Evolutionary conservation across 2,888 invertebrate genomes (phyloP), one percentile per base, ranked within the genome.

Genomic region (Epinotia ramella): DNA sequence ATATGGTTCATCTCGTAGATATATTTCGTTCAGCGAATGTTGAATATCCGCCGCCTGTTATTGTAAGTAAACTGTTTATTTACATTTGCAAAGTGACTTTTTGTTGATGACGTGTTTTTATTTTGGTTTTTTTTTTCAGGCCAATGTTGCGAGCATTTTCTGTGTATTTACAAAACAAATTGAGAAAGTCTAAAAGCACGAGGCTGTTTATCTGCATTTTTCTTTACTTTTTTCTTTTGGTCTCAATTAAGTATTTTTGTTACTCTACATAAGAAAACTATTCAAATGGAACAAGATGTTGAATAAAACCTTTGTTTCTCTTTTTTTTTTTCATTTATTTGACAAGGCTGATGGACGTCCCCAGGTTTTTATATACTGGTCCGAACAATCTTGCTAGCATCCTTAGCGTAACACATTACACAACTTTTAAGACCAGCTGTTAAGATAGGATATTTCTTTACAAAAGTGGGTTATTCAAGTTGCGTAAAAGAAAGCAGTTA

Each of bases 1-100:
- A 96, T 96, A 97, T 97, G 97, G 97, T 97, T 96, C 97, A 97
- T 95, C 96, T 96, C 95, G 96, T 96, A 94, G 96, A 96, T 95
- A 95, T 96, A 93, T 96, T 96, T 94, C 96, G 96, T 95, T 96
- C 96, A 95, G 96, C 96, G 95, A 96, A 96, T 92, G 96, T 96
- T 95, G 97, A 96, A 93, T 96, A 96, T 95, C 95, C 96, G 95
- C 94, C 94, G 89, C 95, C 96, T 94, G 95, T 96, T 95, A 96
- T 96, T 96, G 96, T 96, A 95, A 96, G 96, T 96, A 96, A 89
- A 88, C 83, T 87, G 82, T 78, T 77, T 77, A 81, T 76, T 78
- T 69, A 73, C 78, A 78, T 79, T 73, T 28, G 69, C 40, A 46
- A 68, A 69, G 65, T 66, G 70, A 59, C 46, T 69, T 75, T 67